Conservation (phyloP, 2,888 invertebrate species). For the Nebria salina region DNA sequence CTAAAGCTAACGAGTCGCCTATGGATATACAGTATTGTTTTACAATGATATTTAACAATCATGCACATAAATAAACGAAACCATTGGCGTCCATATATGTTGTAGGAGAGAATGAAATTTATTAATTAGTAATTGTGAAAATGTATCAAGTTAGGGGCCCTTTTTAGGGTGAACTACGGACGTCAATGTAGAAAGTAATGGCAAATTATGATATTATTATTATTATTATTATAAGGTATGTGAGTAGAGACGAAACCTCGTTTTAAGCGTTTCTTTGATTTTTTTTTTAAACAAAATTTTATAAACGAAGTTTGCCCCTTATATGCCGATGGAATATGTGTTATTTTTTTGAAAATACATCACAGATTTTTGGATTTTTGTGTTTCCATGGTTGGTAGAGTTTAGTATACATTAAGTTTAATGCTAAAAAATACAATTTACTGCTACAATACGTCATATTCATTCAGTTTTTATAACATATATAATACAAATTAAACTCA, state of each 20-base stretch:
- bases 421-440: not conserved
- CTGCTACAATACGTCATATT: not conserved
- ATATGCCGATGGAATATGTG: conserved; percentile 31
- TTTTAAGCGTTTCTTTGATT: conserved; percentile 35
- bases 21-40: conserved; percentile 40
- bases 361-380: conserved; percentile 40
- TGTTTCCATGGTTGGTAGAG: conserved; percentile 21
- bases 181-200: not conserved
- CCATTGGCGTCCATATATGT: conserved; percentile 24
- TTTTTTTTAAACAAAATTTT: conserved; percentile 38
- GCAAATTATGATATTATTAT: conserved; percentile 1
- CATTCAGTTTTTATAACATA: not conserved
- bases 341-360: conserved; percentile 33
- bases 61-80: conserved; percentile 32
- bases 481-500: not conserved
- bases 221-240: conserved; percentile 3
- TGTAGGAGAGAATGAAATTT: not conserved
- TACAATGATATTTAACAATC: conserved; percentile 36
- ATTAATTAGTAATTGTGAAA: not conserved
- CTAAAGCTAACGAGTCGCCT: conserved; percentile 31
- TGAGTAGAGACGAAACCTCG: not conserved
- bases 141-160: not conserved
- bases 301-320: conserved; percentile 26
- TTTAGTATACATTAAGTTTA: conserved; percentile 10
- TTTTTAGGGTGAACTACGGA: not conserved